Evolutionary conservation across 1,140 invertebrate species (phyloP).

Genomic region (Akabosia matsudoensis): DNA sequence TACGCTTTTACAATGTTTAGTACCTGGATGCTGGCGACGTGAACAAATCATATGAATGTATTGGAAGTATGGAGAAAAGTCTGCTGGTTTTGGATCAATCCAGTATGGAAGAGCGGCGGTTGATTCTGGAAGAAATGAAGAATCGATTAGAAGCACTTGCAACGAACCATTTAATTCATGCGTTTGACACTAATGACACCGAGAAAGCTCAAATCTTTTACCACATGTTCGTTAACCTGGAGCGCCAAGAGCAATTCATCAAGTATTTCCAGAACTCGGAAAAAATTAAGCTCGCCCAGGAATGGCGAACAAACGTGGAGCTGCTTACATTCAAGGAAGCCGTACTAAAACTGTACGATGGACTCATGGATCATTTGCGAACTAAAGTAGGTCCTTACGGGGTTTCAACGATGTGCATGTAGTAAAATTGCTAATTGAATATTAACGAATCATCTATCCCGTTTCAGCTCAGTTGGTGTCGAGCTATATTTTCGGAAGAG

Average conservation of each 20-base stretch:
- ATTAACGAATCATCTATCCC: not conserved
- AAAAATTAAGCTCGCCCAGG: slow-evolving; percentile 42
- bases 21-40: slow-evolving; percentile 45
- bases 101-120: slow-evolving; percentile 35
- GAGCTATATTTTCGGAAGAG: slow-evolving; percentile 39
- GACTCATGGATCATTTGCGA: slow-evolving; percentile 41
- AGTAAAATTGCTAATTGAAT: slow-evolving; percentile 4
- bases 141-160: slow-evolving; percentile 45
- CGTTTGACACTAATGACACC: slow-evolving; percentile 46
- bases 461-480: slow-evolving; percentile 45
- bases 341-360: slow-evolving; percentile 39
- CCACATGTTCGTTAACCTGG: slow-evolving; percentile 44
- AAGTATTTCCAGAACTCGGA: slow-evolving; percentile 47
- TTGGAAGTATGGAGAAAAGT: slow-evolving; percentile 45
- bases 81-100: slow-evolving; percentile 37
- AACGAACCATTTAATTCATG: slow-evolving; percentile 45
- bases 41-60: slow-evolving; percentile 45
- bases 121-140: slow-evolving; percentile 47
- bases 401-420: not conserved
- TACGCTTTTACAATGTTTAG: slow-evolving; percentile 24
- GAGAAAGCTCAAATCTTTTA: slow-evolving; percentile 45
- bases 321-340: slow-evolving; percentile 43
- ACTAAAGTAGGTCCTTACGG: slow-evolving; percentile 34
- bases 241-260: slow-evolving; percentile 39
- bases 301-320: slow-evolving; percentile 44